Evolutionary conservation across 1,140 invertebrate species (phyloP).

Genomic region (Hyphantria cunea): DNA sequence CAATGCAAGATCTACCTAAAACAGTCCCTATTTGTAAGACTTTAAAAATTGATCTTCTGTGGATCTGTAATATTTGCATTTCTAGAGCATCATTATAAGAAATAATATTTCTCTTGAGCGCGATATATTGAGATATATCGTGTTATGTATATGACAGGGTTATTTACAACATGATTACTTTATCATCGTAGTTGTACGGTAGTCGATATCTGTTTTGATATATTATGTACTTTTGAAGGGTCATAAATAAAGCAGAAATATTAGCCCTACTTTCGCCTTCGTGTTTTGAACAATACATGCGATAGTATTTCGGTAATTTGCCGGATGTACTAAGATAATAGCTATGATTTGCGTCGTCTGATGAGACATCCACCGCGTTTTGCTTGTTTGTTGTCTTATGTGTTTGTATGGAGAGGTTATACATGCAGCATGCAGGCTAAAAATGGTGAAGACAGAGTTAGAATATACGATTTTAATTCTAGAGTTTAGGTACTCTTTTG

Average conservation of each 20-base stretch:
- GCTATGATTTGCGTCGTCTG: conserved; percentile 36
- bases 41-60: too few relatives aligned
- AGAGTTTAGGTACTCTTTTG: too few relatives aligned
- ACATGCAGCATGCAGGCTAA: not conserved
- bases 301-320: conserved; percentile 55
- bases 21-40: too few relatives aligned
- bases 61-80: too few relatives aligned
- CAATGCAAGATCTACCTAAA: too few relatives aligned
- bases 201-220: conserved; percentile 27
- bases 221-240: conserved; percentile 30
- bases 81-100: not conserved
- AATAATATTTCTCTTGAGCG: too few relatives aligned
- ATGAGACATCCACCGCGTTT: conserved; percentile 30
- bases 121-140: too few relatives aligned
- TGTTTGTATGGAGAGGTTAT: not conserved
- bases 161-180: conserved; percentile 28
- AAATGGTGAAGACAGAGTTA: not conserved
- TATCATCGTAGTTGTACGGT: conserved; percentile 6
- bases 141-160: conserved; percentile 8
- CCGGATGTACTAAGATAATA: conserved; percentile 52
- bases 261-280: conserved; percentile 45
- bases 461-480: not conserved
- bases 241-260: conserved; percentile 44
- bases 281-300: conserved; percentile 45
- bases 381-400: not conserved